A percentile compares a stretch with the other conserved stretches of the same genome.
Evolutionary conservation across 2,888 invertebrate genomes (phyloP).

Genomic region (Xestobium rufovillosum): DNA sequence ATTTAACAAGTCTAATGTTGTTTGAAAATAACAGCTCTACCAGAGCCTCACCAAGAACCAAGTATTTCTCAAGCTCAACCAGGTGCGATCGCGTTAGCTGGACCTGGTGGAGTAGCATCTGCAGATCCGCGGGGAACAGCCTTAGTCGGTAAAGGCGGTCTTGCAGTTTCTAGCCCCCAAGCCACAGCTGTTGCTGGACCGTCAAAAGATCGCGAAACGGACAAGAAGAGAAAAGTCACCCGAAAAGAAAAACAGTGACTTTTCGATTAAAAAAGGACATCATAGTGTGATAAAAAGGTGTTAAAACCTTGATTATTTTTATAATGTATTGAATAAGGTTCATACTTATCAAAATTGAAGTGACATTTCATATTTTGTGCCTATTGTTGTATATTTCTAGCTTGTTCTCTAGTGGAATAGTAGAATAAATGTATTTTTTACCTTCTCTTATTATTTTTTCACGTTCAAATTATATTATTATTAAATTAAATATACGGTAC

Average conservation of each 20-base stretch:
- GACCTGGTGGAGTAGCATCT: constrained; percentile 45
- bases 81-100: constrained; percentile 45
- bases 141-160: constrained; percentile 44
- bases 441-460: too few relatives aligned
- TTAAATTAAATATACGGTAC: too few relatives aligned
- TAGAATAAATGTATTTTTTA: too few relatives aligned
- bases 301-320: not conserved
- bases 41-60: constrained; percentile 32
- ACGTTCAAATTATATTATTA: too few relatives aligned
- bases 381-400: too few relatives aligned
- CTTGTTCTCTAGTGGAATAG: too few relatives aligned
- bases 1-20: constrained; percentile 6
- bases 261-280: not conserved
- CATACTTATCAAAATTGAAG: not conserved
- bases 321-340: not conserved
- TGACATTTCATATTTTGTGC: not conserved
- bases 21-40: too few relatives aligned
- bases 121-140: constrained; percentile 46
- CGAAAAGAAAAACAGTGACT: too few relatives aligned
- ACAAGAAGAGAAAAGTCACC: constrained; percentile 20
- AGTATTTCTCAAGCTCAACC: constrained; percentile 46
- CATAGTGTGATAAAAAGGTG: not conserved
- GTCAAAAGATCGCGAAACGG: constrained; percentile 26
- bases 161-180: constrained; percentile 45
- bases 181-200: constrained; percentile 48